Percentiles rank a stretch among this genome's conserved stretches.
These are phyloP conservation scores for Microctenopoma steveboyesi DNA, from an alignment of 2,797 vertebrate species.

Conservation along the genomic window DNA sequence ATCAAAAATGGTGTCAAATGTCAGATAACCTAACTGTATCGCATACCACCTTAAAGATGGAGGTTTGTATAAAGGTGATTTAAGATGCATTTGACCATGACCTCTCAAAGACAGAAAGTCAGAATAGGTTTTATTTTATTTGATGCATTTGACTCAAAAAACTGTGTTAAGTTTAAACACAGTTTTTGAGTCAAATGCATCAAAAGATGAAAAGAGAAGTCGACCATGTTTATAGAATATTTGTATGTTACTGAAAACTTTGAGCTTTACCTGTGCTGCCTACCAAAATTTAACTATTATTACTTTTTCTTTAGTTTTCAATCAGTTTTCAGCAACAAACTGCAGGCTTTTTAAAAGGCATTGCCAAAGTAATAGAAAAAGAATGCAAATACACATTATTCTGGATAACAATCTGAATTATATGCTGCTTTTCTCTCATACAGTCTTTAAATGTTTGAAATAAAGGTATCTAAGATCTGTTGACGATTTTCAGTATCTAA, in stretches of 20 bases:
- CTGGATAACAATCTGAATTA: too few species aligned
- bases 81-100: conserved; percentile 52
- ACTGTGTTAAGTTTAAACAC: conserved; percentile 19
- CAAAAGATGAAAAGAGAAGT: conserved; percentile 64
- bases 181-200: background rate
- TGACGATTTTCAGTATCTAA: background rate
- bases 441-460: too few species aligned
- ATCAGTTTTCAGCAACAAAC: background rate
- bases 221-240: conserved; percentile 42
- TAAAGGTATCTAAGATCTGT: background rate
- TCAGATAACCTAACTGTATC: conserved; percentile 10
- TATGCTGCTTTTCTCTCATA: too few species aligned
- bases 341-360: too few species aligned
- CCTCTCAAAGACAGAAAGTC: conserved; percentile 35
- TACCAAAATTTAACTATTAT: too few species aligned
- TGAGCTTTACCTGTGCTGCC: conserved; percentile 20
- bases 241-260: conserved; percentile 51
- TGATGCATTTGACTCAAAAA: conserved; percentile 42
- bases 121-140: conserved; percentile 21
- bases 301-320: too few species aligned
- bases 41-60: background rate
- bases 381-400: too few species aligned
- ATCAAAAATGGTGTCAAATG: conserved; percentile 11
- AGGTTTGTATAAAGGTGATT: conserved; percentile 4
- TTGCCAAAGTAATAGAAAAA: too few species aligned